These are phyloP conservation scores for Taxidea taxus DNA, from an alignment of 2,113 vertebrate species.

Conservation along the genomic window DNA sequence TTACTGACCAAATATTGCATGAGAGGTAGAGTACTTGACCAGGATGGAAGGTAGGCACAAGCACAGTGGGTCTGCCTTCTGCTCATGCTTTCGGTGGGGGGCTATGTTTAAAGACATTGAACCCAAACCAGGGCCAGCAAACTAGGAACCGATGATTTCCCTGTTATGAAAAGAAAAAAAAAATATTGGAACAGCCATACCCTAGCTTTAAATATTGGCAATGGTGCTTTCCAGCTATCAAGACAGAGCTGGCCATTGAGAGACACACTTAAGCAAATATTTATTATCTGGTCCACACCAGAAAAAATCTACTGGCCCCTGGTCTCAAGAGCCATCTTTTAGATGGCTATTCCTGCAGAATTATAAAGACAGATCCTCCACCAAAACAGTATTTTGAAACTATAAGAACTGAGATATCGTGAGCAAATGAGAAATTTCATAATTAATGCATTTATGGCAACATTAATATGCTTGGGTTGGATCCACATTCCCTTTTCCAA, in stretches of 20 bases:
- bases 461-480: fast-evolving
- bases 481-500: neutral
- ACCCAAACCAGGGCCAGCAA: neutral
- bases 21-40: neutral
- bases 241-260: neutral
- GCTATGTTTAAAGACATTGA: neutral
- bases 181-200: neutral
- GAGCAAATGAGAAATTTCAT: neutral
- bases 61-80: neutral
- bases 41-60: neutral
- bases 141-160: fast-evolving
- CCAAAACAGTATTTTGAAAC: neutral
- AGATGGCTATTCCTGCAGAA: neutral
- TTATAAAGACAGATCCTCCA: neutral
- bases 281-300: neutral
- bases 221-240: fast-evolving
- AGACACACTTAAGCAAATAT: neutral
- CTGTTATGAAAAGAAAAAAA: neutral
- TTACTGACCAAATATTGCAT: neutral
- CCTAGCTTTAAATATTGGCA: neutral
- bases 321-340: neutral
- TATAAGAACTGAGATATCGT: neutral
- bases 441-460: neutral
- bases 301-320: neutral
- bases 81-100: no score